Evolutionary conservation across 2,888 invertebrate genomes (phyloP), one percentile per base, ranked within the genome.

Genomic region (Onchidella celtica): DNA sequence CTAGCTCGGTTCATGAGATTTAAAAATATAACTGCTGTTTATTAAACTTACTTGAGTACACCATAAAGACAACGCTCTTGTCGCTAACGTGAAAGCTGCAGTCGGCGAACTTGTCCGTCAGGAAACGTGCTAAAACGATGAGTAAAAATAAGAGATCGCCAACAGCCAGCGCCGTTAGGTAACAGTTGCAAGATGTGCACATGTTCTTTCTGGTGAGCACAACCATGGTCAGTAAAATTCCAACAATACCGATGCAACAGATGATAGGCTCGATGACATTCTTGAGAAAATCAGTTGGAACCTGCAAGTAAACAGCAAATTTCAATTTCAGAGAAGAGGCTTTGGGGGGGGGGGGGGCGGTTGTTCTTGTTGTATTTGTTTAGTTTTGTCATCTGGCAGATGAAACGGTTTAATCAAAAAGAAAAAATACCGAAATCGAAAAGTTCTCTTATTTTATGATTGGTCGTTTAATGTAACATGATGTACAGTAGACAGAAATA

Each of bases 141-240:
- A 90, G 59, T 6, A 92, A 86, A 76, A 91, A 92, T 3, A 90
- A 78, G 32, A 92, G 83, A 84, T 92, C 92, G 0, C 92, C 89
- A 1, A 90, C 85, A 1, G 92, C 90, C 24, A 92, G 81, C 0
- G 90, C 91, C n/a, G 88, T 91, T 24, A 92, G 86, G 81, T 92
- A 92, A 75, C 89, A 89, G 86, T 92, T 92, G 6, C 92, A 92
- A 1, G 92, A 92, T 6, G 92, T 92, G 70, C 88, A 88, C 92
- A 92, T 92, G 73, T 88, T 89, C 82, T 92, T 92, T 4, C 89
- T 85, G 66, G 90, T 91, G 11, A 92, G 86, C 3, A 92, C 91
- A 29, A 92, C 87, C 47, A 92, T 87, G 0, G 92, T 92, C 3
- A 92, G 79, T 9, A 90, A 83, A 21, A 92, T 92, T 3, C 92